These are phyloP conservation scores for Steinernema khuongi DNA, from an alignment of 1,140 invertebrate species.

Conservation along the genomic window DNA sequence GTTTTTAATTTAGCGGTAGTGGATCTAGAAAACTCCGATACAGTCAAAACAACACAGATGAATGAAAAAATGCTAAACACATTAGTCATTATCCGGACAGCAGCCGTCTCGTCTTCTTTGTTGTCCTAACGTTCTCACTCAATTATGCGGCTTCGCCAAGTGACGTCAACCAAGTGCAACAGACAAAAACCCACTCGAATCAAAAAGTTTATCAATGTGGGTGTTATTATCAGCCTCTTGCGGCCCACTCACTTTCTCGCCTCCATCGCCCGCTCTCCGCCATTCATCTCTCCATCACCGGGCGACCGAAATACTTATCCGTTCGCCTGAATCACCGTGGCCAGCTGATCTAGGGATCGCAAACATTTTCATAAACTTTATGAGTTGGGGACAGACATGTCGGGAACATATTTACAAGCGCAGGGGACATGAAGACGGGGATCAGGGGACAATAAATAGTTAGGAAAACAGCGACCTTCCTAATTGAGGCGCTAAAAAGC, in stretches of 20 bases:
- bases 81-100: background rate
- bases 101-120: background rate
- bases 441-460: no score
- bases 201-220: constrained; percentile 9
- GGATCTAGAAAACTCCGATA: no score
- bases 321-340: background rate
- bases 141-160: background rate
- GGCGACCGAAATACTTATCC: no score
- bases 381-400: background rate
- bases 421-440: no score
- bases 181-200: background rate
- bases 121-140: background rate
- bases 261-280: background rate
- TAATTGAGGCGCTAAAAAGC: constrained; percentile 22
- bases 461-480: no score
- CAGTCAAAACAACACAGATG: no score
- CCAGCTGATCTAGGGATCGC: background rate
- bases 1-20: no score
- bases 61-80: background rate
- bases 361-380: constrained; percentile 7
- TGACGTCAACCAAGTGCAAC: background rate
- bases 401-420: no score
- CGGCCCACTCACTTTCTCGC: constrained; percentile 8
- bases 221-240: background rate
- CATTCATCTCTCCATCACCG: background rate